Evolutionary conservation across 2,113 vertebrate species (phyloP).

Genomic region (Crotalus viridis): DNA sequence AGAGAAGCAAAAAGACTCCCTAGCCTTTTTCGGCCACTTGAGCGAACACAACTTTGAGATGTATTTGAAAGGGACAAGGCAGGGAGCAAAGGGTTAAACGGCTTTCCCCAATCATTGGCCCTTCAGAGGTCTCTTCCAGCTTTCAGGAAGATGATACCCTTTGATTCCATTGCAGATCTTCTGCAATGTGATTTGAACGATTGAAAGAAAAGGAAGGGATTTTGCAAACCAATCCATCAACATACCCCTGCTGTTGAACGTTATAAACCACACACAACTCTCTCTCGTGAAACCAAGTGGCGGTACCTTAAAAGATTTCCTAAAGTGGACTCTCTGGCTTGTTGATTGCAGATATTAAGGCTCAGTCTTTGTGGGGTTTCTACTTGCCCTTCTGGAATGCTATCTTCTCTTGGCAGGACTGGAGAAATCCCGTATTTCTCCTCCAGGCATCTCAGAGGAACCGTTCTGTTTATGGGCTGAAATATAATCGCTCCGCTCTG

Average conservation of each 20-base stretch:
- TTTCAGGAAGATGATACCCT: neutral
- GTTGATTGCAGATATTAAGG: conserved; percentile 75
- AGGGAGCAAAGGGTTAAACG: neutral
- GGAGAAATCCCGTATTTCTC: conserved; percentile 82
- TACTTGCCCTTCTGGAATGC: conserved; percentile 64
- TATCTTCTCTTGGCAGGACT: conserved; percentile 45
- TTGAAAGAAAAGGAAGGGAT: neutral
- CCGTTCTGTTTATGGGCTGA: conserved; percentile 89
- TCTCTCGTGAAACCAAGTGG: neutral
- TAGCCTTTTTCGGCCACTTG: neutral
- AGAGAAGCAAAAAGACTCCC: neutral
- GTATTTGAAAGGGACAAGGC: neutral
- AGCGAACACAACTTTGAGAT: neutral
- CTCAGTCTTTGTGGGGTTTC: conserved; percentile 82
- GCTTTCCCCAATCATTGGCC: neutral
- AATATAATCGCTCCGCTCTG: conserved; percentile 94
- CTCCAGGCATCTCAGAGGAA: conserved; percentile 89
- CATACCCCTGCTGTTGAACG: neutral
- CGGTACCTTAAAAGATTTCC: conserved; percentile 85
- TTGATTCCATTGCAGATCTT: neutral
- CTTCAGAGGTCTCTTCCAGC: neutral
- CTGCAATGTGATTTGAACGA: neutral
- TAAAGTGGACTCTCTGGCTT: conserved; percentile 69
- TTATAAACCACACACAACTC: neutral
- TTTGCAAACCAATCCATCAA: neutral